Base-by-base conservation (phyloP, 2,888 invertebrate genomes). In the Melitaea athalia region DNA sequence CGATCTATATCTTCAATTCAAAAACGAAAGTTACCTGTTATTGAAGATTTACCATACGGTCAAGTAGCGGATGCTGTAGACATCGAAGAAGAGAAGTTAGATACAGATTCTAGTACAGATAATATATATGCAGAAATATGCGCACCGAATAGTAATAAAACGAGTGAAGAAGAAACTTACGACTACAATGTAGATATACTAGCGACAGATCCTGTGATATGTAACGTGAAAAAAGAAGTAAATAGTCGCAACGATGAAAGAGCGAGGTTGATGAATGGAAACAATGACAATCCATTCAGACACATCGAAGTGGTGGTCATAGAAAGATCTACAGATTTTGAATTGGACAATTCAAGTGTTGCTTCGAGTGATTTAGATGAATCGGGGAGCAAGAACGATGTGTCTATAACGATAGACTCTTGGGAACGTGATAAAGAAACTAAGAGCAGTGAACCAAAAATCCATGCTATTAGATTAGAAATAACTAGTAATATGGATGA, bases 61-160 rank as follows among this genome's bases (percentile, higher is more conserved):
- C 95, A 95, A 85, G 95, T 95, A 6, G 94, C 95, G 8, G 95
- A 95, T 74, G 95, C 95, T 11, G 92, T 95, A 7, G 81, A 86
- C 59, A 78, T 86, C 5, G 90, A 89, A 76, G 88, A 89, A 74
- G 93, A 94, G 78, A 87, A 82, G 65, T 76, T 85, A 47, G 90
- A 91, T 72, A 87, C 89, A 0, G 92, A 92, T 72, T 81, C 88
- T 4, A 87, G 86, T 72, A 91, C 90, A 45, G 95, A 95, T 78
- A 95, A 95, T 77, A 95, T 95, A 76, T 95, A 95, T 79, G 95
- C 95, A 62, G 95, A 95, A 85, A 95, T 95, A 69, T 95, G 95
- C 74, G 80, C 89, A 53, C 89, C 93, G 1, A 88, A 86, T 61
- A 84, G 81, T 3, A 83, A 84, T 68, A 91, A 88, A 78, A 75